Conservation (phyloP, 2,797 vertebrate genomes). For the Gymnoscopelus microlampas region DNA sequence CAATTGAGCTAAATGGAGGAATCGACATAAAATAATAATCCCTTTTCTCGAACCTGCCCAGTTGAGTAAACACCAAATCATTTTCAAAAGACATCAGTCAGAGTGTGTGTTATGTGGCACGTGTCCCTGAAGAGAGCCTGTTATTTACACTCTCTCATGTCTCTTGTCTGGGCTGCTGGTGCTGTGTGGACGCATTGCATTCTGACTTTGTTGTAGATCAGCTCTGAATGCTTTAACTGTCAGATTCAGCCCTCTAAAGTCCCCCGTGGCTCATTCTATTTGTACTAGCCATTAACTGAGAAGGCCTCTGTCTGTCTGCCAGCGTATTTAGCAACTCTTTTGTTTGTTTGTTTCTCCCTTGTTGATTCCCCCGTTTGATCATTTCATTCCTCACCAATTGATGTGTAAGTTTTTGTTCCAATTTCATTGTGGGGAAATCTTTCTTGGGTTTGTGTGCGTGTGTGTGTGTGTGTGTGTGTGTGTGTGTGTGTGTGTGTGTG, state of each 20-base stretch:
- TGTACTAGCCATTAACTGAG: slow-evolving; percentile 67
- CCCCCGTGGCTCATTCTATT: slow-evolving; percentile 69
- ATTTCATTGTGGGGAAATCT: not conserved
- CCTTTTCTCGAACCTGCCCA: slow-evolving; percentile 34
- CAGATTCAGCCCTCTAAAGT: slow-evolving; percentile 67
- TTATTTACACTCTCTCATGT: slow-evolving; percentile 74
- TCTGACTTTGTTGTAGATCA: slow-evolving; percentile 76
- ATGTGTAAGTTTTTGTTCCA: not conserved
- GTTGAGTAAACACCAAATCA: slow-evolving; percentile 68
- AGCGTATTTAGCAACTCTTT: slow-evolving; percentile 66
- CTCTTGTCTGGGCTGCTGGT: slow-evolving; percentile 47
- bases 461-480: not conserved
- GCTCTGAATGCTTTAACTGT: slow-evolving; percentile 71
- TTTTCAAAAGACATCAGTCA: slow-evolving; percentile 62
- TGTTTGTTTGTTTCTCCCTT: slow-evolving; percentile 65
- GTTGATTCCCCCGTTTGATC: slow-evolving; percentile 62
- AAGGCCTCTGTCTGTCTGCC: slow-evolving; percentile 56
- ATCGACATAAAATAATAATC: slow-evolving; percentile 51
- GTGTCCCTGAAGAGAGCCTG: slow-evolving; percentile 64
- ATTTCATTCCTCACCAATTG: slow-evolving; percentile 27
- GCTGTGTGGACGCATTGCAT: slow-evolving; percentile 63
- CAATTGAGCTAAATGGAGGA: slow-evolving; percentile 35
- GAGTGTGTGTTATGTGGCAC: slow-evolving; percentile 63
- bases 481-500: not conserved
- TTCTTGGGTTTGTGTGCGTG: not conserved